Evolutionary conservation across 2,797 vertebrate species (phyloP), one percentile per base, ranked within the genome.

Genomic region (Neoniphon sammara): DNA sequence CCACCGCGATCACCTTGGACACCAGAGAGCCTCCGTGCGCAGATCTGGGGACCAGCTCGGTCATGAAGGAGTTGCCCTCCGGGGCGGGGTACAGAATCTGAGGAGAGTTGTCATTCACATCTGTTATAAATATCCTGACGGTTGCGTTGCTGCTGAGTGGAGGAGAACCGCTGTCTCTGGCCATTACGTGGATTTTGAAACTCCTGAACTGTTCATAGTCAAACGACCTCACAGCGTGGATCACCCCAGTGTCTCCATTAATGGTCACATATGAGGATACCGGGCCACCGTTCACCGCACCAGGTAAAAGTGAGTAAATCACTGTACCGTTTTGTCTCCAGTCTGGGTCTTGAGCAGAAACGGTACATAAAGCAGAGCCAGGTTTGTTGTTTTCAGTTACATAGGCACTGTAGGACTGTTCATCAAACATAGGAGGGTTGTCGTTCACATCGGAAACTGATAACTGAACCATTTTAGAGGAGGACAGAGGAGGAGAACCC

Each of bases 1-100:
- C 95, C 88, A 94, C 94, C 0, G 94, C 94, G 21, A 96, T 94
- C 58, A 96, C 93, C 82, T 95, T 93, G 18, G 95, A 93, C 81
- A 96, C 89, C 84, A 95, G 63, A 25, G 91, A 93, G 0, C 89
- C 93, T 0, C 84, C 70, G 0, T 92, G 88, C 3, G 78, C 78
- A 57, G 69, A 55, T 75, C 79, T 81, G 5, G 83, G 83, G 63
- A 88, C 75, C 56, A 84, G 72, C 42, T 87, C 82, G 12, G 80
- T 81, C 78, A 88, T 77, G 46, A 86, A 81, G 18, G 84, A 83
- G 58, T 70, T 77, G 17, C 78, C 73, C 21, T 80, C 64, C n/a
- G 71, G 70, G 58, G 63, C 66, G 56, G 89, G 88, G 34, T 86
- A 89, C 66, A 88, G 55, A 30, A 87, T 85, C 81, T 85, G 74